Conservation (phyloP, 2,888 invertebrate genomes). For the Clistopyga incitator region DNA sequence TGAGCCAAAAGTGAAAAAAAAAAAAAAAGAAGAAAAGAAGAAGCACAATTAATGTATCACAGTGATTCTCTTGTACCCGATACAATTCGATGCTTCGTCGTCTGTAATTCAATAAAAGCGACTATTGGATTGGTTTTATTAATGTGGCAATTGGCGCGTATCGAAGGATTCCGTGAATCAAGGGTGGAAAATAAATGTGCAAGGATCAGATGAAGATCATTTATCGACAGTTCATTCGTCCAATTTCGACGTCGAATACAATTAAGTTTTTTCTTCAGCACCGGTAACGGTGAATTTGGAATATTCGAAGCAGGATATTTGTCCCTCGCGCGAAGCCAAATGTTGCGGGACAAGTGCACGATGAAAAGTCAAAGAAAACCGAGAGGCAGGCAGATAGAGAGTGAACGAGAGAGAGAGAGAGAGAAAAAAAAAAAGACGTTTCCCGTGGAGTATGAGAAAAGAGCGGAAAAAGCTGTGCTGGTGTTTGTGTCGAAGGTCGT, state of each 20-base stretch:
- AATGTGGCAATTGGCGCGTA: slow-evolving; percentile 14
- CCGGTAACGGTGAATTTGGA: not conserved
- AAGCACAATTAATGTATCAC: slow-evolving; percentile 41
- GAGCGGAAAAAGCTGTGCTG: slow-evolving; percentile 13
- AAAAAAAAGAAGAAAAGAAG: too few relatives aligned
- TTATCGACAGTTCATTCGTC: slow-evolving; percentile 5
- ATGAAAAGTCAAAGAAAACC: not conserved
- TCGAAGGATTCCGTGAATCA: not conserved
- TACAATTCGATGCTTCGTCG: slow-evolving; percentile 15
- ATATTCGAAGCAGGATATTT: slow-evolving; percentile 8
- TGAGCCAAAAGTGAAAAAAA: not conserved
- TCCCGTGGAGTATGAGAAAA: not conserved
- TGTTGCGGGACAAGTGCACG: not conserved
- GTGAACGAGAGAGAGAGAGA: too few relatives aligned
- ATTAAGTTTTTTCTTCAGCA: not conserved
- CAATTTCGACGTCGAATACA: not conserved
- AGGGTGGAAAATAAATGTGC: not conserved
- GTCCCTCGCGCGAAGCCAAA: not conserved
- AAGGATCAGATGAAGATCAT: slow-evolving; percentile 9
- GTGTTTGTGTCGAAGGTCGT: slow-evolving; percentile 28
- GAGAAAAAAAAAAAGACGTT: slow-evolving; percentile 2
- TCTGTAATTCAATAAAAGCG: slow-evolving; percentile 16
- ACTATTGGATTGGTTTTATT: slow-evolving; percentile 31
- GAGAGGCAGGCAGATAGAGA: not conserved
- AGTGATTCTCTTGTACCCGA: slow-evolving; percentile 3